Conservation (phyloP, 2,797 vertebrate species). For the Picus viridis region DNA sequence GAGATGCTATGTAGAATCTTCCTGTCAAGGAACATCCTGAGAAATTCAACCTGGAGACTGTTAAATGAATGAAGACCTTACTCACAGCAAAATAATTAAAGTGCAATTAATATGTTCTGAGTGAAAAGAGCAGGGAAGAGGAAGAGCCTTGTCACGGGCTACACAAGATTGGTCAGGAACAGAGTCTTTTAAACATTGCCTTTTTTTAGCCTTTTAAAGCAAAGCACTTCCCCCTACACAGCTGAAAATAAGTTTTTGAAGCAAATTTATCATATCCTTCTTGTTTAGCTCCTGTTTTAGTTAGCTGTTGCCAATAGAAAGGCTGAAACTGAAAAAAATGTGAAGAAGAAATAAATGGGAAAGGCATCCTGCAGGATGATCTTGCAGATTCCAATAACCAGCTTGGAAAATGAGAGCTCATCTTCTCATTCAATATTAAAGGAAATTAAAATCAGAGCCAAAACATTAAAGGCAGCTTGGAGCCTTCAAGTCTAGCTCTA, state of each 20-base stretch:
- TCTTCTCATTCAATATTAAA: conserved; percentile 68
- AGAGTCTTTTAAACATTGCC: not conserved
- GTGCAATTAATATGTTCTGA: not conserved
- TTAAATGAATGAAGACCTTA: not conserved
- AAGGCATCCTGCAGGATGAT: conserved; percentile 22
- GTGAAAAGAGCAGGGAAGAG: not conserved
- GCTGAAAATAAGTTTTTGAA: not conserved
- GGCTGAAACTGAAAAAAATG: not conserved
- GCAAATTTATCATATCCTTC: not conserved
- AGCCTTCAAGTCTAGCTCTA: conserved; percentile 55
- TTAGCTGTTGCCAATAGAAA: not conserved
- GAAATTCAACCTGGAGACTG: not conserved
- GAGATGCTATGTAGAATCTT: not conserved
- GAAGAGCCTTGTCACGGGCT: not conserved
- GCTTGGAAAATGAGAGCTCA: conserved; percentile 53
- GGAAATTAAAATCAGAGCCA: conserved; percentile 67
- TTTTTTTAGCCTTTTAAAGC: not conserved
- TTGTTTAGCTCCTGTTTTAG: not conserved
- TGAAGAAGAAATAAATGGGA: not conserved
- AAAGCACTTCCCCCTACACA: not conserved
- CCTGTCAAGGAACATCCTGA: not conserved
- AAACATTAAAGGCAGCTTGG: conserved; percentile 54
- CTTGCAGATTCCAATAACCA: conserved; percentile 51
- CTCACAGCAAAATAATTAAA: not conserved
- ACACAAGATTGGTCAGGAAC: not conserved